Percentiles rank a stretch among this genome's conserved stretches.
Evolutionary conservation across 2,888 invertebrate genomes (phyloP).

Genomic region (Nomada ruficornis): DNA sequence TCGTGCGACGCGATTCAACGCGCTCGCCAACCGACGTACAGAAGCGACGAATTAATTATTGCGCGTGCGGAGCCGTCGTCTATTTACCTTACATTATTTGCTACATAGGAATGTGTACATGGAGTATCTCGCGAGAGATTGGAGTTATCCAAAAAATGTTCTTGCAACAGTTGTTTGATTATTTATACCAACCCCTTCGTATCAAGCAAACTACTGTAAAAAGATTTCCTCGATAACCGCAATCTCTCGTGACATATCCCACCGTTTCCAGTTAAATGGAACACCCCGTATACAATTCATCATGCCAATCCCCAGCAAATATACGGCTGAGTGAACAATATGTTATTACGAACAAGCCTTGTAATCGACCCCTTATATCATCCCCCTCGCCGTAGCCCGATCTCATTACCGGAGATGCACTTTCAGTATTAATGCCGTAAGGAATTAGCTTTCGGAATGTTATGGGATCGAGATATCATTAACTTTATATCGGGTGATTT

Average conservation of each 20-base stretch:
- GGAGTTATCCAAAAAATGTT: too few species aligned
- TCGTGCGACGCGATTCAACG: slow-evolving; percentile 2
- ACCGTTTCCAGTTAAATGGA: too few species aligned
- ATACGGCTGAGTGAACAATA: slow-evolving; percentile 71
- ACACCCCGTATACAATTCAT: slow-evolving; percentile 6
- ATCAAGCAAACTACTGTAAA: too few species aligned
- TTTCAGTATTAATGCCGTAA: slow-evolving; percentile 82
- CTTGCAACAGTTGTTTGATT: too few species aligned
- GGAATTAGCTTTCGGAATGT: slow-evolving; percentile 82
- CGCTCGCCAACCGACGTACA: slow-evolving; percentile 7
- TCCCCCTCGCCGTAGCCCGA: slow-evolving; percentile 74
- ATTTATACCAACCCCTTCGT: too few species aligned
- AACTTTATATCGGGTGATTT: slow-evolving; percentile 74
- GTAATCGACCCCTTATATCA: slow-evolving; percentile 80
- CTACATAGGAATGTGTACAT: not conserved
- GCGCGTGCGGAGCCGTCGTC: slow-evolving; percentile 9
- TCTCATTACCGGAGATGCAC: slow-evolving; percentile 80
- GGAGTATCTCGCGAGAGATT: too few species aligned
- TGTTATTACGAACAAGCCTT: slow-evolving; percentile 78
- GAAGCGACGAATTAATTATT: slow-evolving; percentile 41
- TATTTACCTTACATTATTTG: slow-evolving; percentile 45
- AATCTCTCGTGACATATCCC: too few species aligned
- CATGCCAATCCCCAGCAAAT: slow-evolving; percentile 37
- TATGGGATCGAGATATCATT: slow-evolving; percentile 81
- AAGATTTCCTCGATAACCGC: too few species aligned